Evolutionary conservation across 2,888 invertebrate genomes (phyloP), one percentile per base, ranked within the genome.

Genomic region (Pseudococcus jackbeardsleyi): DNA sequence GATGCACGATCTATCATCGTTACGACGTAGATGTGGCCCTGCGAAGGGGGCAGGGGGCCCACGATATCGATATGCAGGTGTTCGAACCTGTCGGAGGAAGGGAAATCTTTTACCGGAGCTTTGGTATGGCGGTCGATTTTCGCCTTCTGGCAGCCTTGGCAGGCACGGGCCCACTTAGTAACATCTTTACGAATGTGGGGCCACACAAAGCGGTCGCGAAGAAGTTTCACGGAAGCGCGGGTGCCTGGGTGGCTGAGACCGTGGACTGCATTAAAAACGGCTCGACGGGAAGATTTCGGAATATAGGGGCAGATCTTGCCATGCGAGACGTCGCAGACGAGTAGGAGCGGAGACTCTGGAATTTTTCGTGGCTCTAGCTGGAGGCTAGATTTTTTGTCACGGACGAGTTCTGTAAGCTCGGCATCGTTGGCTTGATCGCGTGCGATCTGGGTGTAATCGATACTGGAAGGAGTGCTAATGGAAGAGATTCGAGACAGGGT

Each of bases 141-240:
- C 0, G 89, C 72, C 6, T 89, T 89, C 86, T 92, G 92, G 77
- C 92, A 92, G 0, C 89, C 68, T 6, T 90, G 68, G 87, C 91
- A 91, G 1, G 89, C 79, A 5, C 89, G 90, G 0, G 91, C 89
- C 91, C 91, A 92, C 0, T 89, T 72, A 0, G 90, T 86, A 85
- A 90, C 91, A 84, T 92, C 91, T 6, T 89, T 89, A 0, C 91
- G 90, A 0, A 92, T 90, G 0, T 90, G 90, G 0, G 91, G 91
- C 92, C 92, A 92, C 0, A 92, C 91, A 77, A 90, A 92, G 0
- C 91, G 90, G 26, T 91, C 84, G 0, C 91, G 84, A 0, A 92
- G 90, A 0, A 92, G 54, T n/a, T 90, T 90, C 0, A 87, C 88
- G 1, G 91, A 90, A 0, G 90, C 0, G 89, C 89, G 0, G 89